A percentile compares a stretch with the other conserved stretches of the same genome.
Conservation (phyloP, 2,113 vertebrate genomes). For the Trochalopteron elliotii region DNA sequence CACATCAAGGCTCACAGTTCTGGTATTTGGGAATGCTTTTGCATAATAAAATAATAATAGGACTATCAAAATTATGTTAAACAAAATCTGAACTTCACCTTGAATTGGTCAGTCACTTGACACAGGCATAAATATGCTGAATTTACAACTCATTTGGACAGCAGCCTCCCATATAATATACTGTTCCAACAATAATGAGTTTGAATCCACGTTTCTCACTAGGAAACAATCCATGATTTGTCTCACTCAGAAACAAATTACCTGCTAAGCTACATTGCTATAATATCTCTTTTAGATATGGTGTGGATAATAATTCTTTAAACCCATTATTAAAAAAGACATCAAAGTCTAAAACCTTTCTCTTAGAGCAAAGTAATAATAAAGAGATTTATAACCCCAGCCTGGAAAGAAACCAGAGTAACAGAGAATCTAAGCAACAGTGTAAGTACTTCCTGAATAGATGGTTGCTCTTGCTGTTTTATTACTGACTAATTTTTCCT, state of each 20-base stretch:
- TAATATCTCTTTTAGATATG: background rate
- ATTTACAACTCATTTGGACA: background rate
- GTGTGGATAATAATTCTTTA: background rate
- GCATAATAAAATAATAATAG: background rate
- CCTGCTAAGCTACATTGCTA: background rate
- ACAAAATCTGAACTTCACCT: background rate
- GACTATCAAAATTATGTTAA: background rate
- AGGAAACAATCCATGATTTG: background rate
- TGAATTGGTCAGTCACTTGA: background rate
- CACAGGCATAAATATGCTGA: background rate
- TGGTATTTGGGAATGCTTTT: background rate
- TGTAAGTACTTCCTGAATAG: background rate
- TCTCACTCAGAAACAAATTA: conserved; percentile 7
- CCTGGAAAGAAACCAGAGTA: background rate
- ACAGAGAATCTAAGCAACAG: background rate
- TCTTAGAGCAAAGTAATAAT: conserved; percentile 4
- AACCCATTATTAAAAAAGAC: background rate
- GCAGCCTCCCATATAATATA: background rate
- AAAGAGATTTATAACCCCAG: background rate
- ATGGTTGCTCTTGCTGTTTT: background rate
- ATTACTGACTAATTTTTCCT: background rate
- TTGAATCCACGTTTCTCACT: background rate
- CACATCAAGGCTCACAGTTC: background rate
- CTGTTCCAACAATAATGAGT: background rate
- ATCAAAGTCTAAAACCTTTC: background rate